Conservation (phyloP, 2,113 vertebrate genomes). For the Atrichornis clamosus region DNA sequence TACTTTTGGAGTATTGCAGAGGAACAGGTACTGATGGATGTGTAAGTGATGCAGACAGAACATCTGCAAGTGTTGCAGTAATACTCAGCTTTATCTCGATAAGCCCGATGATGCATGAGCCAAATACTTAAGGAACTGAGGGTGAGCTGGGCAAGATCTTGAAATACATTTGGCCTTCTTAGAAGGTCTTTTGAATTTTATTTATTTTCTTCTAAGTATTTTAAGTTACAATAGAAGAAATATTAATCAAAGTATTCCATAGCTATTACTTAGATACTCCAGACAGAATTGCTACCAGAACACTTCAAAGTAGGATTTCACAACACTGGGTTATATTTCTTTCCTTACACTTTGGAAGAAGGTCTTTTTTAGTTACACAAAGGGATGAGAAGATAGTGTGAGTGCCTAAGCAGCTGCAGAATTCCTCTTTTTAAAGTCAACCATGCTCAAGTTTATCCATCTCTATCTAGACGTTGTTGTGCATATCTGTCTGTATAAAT, state of each 20-base stretch:
- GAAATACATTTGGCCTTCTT: neutral
- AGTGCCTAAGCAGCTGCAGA: neutral
- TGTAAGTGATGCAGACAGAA: neutral
- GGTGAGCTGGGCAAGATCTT: neutral
- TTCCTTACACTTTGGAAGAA: neutral
- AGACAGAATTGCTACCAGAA: neutral
- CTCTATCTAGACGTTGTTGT: neutral
- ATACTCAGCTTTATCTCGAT: neutral
- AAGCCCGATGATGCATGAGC: rapidly evolving
- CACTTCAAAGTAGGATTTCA: neutral
- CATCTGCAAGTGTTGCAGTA: neutral
- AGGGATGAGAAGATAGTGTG: neutral
- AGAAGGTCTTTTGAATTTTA: neutral
- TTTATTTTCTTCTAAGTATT: neutral
- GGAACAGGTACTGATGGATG: neutral
- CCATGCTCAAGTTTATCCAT: neutral
- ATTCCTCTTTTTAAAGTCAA: neutral
- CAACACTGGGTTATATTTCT: neutral
- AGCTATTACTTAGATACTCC: neutral
- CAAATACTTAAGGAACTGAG: neutral
- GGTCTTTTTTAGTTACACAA: neutral
- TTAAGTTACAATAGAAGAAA: neutral
- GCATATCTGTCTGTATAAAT: neutral
- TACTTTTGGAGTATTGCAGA: neutral
- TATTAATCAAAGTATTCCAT: neutral